Percentiles rank a stretch among this genome's conserved stretches.
These are phyloP conservation scores for Chionomys nivalis DNA, from an alignment of 2,113 vertebrate species.

Conservation along the genomic window DNA sequence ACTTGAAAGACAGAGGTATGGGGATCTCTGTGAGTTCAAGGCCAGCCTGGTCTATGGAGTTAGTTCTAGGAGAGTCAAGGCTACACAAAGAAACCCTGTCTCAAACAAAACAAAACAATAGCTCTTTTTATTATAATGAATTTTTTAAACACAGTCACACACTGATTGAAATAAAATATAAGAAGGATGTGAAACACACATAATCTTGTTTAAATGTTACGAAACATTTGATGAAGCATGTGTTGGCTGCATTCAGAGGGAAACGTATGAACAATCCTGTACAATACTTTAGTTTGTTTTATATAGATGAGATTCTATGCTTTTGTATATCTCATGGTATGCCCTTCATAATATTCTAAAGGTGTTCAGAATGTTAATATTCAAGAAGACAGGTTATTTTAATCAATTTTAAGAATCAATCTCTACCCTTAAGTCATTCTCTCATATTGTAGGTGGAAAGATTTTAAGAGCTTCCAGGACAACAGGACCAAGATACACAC, in stretches of 20 bases:
- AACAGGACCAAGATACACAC: background rate
- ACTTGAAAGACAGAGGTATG: too few relatives aligned
- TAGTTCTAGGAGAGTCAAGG: too few relatives aligned
- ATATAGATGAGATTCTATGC: accelerated
- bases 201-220: accelerated
- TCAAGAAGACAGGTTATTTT: background rate
- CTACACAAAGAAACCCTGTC: too few relatives aligned
- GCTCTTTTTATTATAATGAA: accelerated
- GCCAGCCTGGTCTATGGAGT: too few relatives aligned
- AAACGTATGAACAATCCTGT: background rate
- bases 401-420: background rate
- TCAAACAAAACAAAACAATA: background rate
- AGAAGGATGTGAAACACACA: background rate
- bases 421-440: background rate
- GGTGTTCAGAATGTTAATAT: background rate
- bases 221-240: background rate
- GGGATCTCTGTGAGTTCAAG: too few relatives aligned
- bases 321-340: background rate
- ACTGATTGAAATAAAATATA: background rate
- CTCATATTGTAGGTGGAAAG: background rate
- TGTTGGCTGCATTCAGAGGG: accelerated
- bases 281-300: accelerated
- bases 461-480: background rate
- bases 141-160: background rate
- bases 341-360: background rate